Evolutionary conservation across 2,113 vertebrate genomes (phyloP).

Genomic region (Tragelaphus scriptus): DNA sequence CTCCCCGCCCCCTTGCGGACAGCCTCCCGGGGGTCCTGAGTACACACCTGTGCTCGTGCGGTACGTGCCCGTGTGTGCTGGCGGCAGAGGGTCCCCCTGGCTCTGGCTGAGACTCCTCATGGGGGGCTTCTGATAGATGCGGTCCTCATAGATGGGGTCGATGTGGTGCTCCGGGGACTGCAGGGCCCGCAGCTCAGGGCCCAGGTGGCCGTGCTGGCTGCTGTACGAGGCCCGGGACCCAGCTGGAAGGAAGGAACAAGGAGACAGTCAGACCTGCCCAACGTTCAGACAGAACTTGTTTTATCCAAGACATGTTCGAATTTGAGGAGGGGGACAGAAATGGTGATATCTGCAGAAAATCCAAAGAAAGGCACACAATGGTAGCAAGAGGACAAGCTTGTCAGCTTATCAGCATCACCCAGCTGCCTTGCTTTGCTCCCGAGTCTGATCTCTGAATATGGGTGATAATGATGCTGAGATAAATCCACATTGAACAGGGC

Average conservation of each 20-base stretch:
- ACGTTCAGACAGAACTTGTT: background rate
- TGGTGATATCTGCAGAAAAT: conserved; percentile 56
- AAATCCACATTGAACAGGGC: rapidly evolving
- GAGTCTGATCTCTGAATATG: conserved; percentile 19
- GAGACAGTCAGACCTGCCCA: background rate
- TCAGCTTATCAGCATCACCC: conserved; percentile 52
- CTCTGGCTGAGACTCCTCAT: conserved; percentile 98
- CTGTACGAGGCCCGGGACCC: conserved; percentile 96
- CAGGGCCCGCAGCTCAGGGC: conserved; percentile 93
- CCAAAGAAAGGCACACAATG: conserved; percentile 16
- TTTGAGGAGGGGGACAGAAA: background rate
- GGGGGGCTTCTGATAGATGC: conserved; percentile 96
- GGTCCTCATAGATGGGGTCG: conserved; percentile 98
- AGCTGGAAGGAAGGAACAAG: conserved; percentile 72
- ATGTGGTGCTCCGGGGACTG: conserved; percentile 98
- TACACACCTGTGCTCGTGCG: conserved; percentile 95
- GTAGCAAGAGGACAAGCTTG: conserved; percentile 21
- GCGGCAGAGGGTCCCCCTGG: conserved; percentile 91
- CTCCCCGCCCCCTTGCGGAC: rapidly evolving
- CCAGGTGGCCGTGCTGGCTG: conserved; percentile 96
- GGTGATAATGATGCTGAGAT: background rate
- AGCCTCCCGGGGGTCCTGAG: rapidly evolving
- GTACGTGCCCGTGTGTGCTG: conserved; percentile 89
- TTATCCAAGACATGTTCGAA: conserved; percentile 9
- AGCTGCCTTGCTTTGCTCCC: conserved; percentile 38